Percentiles rank a stretch among this genome's conserved stretches.
phyloP scores from a whole-genome alignment of 2,888 invertebrate species.

The Sabellastarte sp. region DNA sequence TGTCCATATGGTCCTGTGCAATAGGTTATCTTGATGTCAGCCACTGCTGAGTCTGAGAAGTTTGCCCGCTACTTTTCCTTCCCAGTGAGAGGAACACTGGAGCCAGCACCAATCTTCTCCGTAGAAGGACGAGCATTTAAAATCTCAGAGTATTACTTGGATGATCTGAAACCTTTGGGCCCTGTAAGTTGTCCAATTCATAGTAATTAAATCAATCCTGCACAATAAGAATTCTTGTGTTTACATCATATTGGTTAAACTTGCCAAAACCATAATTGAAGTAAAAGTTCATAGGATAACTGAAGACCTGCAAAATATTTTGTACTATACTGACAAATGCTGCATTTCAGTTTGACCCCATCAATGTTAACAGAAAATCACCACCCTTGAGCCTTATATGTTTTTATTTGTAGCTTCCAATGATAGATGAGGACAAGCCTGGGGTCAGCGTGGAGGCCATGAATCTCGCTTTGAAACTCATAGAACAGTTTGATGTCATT shows the following conservation, averaged over 20 bases:
- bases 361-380: too few species aligned
- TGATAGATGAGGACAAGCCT: constrained; percentile 64
- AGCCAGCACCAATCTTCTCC: constrained; percentile 52
- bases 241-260: too few species aligned
- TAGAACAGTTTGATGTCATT: constrained; percentile 68
- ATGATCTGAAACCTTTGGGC: constrained; percentile 48
- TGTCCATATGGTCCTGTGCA: too few species aligned
- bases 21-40: constrained; percentile 89
- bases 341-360: too few species aligned
- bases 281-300: too few species aligned
- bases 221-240: too few species aligned
- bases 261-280: too few species aligned
- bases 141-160: constrained; percentile 55
- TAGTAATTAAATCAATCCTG: too few species aligned
- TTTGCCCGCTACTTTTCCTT: constrained; percentile 72
- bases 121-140: constrained; percentile 46
- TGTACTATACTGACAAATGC: too few species aligned
- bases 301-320: too few species aligned
- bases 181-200: constrained; percentile 31
- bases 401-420: constrained; percentile 59
- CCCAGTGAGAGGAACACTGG: constrained; percentile 48
- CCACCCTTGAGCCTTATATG: too few species aligned
- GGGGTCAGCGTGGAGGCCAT: constrained; percentile 67
- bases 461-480: constrained; percentile 67
- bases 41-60: constrained; percentile 76